Evolutionary conservation across 2,113 vertebrate species (phyloP).

Genomic region (Microtus richardsoni): DNA sequence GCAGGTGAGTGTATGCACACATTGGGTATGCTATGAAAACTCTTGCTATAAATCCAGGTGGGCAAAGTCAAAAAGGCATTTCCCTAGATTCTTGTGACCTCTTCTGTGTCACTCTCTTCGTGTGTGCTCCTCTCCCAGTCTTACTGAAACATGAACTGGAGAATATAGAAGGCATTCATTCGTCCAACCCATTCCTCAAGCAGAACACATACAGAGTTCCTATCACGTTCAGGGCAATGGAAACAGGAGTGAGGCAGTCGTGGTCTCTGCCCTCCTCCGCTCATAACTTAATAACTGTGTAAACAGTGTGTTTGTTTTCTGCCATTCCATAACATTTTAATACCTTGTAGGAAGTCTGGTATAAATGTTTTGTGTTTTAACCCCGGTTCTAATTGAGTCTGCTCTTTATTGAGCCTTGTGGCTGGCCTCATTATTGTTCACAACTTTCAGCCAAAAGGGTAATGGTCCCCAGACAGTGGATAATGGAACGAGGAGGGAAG

Average conservation of each 20-base stretch:
- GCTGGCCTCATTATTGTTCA: constrained; percentile 52
- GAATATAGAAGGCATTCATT: not conserved
- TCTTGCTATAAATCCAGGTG: not conserved
- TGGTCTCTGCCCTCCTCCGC: not conserved
- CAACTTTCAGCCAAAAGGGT: constrained; percentile 46
- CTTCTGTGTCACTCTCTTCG: not conserved
- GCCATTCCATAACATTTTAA: constrained; percentile 21
- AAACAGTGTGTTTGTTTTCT: constrained; percentile 27
- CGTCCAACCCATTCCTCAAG: not conserved
- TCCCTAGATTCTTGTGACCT: not conserved
- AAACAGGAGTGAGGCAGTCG: not conserved
- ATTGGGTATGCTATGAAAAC: not conserved
- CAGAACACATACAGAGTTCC: not conserved
- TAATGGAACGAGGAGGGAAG: not conserved
- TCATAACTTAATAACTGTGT: not conserved
- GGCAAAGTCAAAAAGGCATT: not conserved
- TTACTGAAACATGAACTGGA: not conserved
- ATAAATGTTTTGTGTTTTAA: constrained; percentile 12
- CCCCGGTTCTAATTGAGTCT: constrained; percentile 28
- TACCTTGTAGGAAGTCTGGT: constrained; percentile 9
- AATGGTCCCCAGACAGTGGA: constrained; percentile 50
- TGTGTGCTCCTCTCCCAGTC: not conserved
- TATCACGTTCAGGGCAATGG: not conserved
- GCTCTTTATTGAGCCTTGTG: constrained; percentile 49
- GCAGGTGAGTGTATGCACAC: not conserved